Percentiles rank a stretch among this genome's conserved stretches.
These are phyloP conservation scores for Varanus komodoensis DNA, from an alignment of 2,113 vertebrate genomes.

Conservation along the genomic window DNA sequence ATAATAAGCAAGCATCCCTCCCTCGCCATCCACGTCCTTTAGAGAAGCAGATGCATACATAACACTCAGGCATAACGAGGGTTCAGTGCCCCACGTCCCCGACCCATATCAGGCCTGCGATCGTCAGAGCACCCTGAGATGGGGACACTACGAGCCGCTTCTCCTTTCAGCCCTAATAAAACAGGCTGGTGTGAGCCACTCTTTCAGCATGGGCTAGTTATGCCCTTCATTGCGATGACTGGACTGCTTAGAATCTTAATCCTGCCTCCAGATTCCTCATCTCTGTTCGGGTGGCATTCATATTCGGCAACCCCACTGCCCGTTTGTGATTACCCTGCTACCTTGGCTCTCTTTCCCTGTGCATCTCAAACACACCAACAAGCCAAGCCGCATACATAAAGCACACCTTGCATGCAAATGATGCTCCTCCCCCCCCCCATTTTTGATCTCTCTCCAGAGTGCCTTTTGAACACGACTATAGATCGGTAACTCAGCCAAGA, in stretches of 20 bases:
- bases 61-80: too few species aligned
- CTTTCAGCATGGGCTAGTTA: neutral
- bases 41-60: neutral
- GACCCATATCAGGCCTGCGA: too few species aligned
- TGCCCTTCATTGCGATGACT: neutral
- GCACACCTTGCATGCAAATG: conserved; percentile 16
- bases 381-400: neutral
- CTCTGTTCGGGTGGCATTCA: neutral
- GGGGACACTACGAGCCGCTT: neutral
- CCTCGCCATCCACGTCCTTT: neutral
- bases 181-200: neutral
- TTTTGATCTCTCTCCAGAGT: conserved; percentile 52
- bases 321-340: neutral
- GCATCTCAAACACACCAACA: neutral
- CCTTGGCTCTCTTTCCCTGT: neutral
- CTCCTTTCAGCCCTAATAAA: neutral
- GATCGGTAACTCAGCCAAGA: conserved; percentile 46
- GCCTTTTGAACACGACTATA: conserved; percentile 41
- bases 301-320: conserved; percentile 12
- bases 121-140: neutral
- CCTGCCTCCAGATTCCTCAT: neutral
- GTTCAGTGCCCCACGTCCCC: neutral
- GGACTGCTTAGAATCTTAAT: neutral
- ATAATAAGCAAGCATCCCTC: neutral
- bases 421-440: neutral